These are phyloP conservation scores for Pocillopora verrucosa DNA, from an alignment of 64 coral and sea anemone genomes.

Conservation along the genomic window DNA sequence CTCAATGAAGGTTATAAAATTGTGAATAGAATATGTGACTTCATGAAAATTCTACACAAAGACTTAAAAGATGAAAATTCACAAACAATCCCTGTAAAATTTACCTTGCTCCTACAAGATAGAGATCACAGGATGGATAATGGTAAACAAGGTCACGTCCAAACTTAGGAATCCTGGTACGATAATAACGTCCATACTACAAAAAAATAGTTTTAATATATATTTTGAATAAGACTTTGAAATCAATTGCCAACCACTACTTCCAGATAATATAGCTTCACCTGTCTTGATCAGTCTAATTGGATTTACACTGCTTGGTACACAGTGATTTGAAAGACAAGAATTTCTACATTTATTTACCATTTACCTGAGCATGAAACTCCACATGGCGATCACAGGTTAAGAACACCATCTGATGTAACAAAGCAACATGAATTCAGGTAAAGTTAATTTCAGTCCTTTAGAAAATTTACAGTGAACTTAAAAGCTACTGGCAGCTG, in stretches of 20 bases:
- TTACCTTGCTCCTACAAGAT: slow-evolving; percentile 92
- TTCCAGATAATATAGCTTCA: too few relatives aligned
- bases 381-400: slow-evolving; percentile 93
- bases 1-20: too few relatives aligned
- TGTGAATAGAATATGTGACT: too few relatives aligned
- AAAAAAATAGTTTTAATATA: slow-evolving; percentile 10
- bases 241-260: background rate
- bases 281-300: too few relatives aligned
- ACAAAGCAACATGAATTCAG: background rate
- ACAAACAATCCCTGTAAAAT: background rate
- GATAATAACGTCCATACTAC: slow-evolving; percentile 95
- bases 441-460: background rate
- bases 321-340: too few relatives aligned
- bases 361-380: slow-evolving; percentile 94
- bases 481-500: background rate
- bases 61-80: too few relatives aligned
- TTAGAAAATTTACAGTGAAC: background rate
- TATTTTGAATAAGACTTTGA: too few relatives aligned
- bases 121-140: slow-evolving; percentile 94
- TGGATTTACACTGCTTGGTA: too few relatives aligned
- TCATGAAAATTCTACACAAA: too few relatives aligned
- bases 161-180: slow-evolving; percentile 98
- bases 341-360: background rate
- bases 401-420: slow-evolving; percentile 87
- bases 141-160: slow-evolving; percentile 94